Conservation (phyloP, 1,140 invertebrate species). For the Lordiphosa clarofinis region DNA sequence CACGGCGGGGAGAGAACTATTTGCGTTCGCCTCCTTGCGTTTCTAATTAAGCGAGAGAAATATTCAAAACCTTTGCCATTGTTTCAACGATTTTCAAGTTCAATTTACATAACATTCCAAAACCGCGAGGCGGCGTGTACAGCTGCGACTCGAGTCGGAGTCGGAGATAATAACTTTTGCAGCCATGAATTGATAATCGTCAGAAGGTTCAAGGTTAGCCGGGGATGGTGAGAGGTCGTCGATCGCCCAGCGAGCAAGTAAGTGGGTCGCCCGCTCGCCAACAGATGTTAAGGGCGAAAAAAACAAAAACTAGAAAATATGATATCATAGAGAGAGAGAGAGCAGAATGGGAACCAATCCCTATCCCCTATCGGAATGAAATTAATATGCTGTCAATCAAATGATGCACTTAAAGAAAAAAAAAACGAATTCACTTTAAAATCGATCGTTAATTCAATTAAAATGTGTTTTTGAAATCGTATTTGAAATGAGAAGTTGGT, state of each 20-base stretch:
- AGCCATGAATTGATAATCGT: constrained; percentile 61
- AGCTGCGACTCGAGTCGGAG: constrained; percentile 20
- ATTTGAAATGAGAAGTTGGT: too few relatives aligned
- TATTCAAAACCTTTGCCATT: constrained; percentile 74
- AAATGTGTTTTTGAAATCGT: too few relatives aligned
- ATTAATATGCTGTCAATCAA: too few relatives aligned
- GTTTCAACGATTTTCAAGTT: constrained; percentile 72
- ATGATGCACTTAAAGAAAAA: too few relatives aligned
- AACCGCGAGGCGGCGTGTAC: constrained; percentile 32
- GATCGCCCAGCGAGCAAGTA: neutral
- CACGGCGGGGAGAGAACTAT: constrained; percentile 60
- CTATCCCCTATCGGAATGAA: too few relatives aligned
- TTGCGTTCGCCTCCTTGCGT: constrained; percentile 70
- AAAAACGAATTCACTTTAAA: too few relatives aligned
- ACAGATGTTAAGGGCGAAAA: constrained; percentile 1
- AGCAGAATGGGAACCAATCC: too few relatives aligned
- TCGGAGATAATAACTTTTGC: constrained; percentile 49
- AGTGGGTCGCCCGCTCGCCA: neutral
- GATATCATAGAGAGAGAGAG: too few relatives aligned
- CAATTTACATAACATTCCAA: constrained; percentile 75
- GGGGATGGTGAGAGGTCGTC: constrained; percentile 43
- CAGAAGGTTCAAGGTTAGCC: constrained; percentile 51
- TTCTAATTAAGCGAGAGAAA: constrained; percentile 73
- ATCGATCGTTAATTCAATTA: too few relatives aligned
- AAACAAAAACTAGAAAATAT: too few relatives aligned